Base-by-base conservation (phyloP, 2,888 invertebrate genomes). In the Meiosimyza platycephala region DNA sequence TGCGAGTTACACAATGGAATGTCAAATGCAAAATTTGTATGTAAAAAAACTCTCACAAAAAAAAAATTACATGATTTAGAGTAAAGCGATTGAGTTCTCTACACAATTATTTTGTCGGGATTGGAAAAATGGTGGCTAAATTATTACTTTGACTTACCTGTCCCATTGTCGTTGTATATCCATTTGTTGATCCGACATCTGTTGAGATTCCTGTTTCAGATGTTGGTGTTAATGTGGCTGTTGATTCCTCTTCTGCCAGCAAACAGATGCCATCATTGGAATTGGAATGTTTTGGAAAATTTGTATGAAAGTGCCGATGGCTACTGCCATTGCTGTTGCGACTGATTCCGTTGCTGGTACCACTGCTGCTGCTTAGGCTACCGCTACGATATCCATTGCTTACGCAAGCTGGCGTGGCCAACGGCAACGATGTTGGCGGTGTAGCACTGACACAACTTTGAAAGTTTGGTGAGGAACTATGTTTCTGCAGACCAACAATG, bases 221-320 rank as follows among this genome's bases (percentile, higher is more conserved):
- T 13, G 84, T 84, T 28, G 84, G 84, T 59, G 84, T 84, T 66
- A 84, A 71, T 2, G 84, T 84, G 48, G 84, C 84, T 9, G 83
- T 82, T 50, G 84, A 82, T 71, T 84, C 84, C 74, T 84, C 84
- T 71, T 84, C 84, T 71, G 84, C 84, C 65, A 84, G 76, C 71
- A 84, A 74, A 74, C 84, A 84, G 72, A 84, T 84, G 66, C 83
- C 84, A 76, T 84, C 84, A 59, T 82, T 84, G 73, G 84, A 84
- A 67, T 83, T 83, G 74, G 84, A 84, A 74, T 83, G 84, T 54
- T 83, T 81, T 47, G 82, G 78, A 72, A 83, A 84, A 76, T 83
- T 84, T 50, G 84, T 81, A 72, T 84, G 83, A 72, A 82, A 83
- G 76, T 84, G 84, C 75, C 82, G 83, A 59, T 82, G 75, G n/a